These are phyloP conservation scores for Drosophila aldrichi DNA, from an alignment of 2,888 invertebrate genomes.

Conservation along the genomic window DNA sequence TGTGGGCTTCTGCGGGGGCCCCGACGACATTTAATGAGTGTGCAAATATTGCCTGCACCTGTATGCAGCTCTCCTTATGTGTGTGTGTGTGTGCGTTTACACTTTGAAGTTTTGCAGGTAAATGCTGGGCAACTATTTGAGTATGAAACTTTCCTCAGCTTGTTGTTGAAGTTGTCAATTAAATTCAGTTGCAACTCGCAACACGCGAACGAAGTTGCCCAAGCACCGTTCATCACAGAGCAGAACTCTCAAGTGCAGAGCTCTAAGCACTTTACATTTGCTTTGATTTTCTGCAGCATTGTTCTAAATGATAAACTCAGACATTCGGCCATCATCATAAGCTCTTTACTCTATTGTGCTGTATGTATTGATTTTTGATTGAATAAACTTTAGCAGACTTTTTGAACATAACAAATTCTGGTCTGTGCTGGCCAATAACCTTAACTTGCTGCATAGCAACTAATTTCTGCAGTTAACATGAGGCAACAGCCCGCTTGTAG, in stretches of 20 bases:
- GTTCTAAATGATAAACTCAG: not conserved
- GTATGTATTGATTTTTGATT: not conserved
- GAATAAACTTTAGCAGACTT: not conserved
- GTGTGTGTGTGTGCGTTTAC: constrained; percentile 17
- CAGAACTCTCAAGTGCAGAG: constrained; percentile 8
- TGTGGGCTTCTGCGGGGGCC: constrained; percentile 49
- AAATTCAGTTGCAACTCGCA: constrained; percentile 37
- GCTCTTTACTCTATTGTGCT: not conserved
- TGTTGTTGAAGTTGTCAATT: constrained; percentile 56
- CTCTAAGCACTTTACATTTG: constrained; percentile 8
- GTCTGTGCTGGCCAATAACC: not conserved
- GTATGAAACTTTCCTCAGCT: constrained; percentile 54
- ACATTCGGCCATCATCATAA: not conserved
- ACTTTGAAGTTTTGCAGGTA: constrained; percentile 54
- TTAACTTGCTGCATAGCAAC: not conserved
- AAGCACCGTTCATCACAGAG: constrained; percentile 32
- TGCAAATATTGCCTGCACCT: constrained; percentile 59
- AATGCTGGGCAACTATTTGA: constrained; percentile 65
- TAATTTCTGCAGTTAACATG: not conserved
- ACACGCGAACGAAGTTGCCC: constrained; percentile 20
- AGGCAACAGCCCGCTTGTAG: not conserved
- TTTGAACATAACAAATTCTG: not conserved
- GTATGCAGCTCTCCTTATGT: not conserved
- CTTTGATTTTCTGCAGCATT: constrained; percentile 5
- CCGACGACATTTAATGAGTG: constrained; percentile 72